Percentiles rank a stretch among this genome's conserved stretches.
Evolutionary conservation across 2,113 vertebrate species (phyloP).

Genomic region (Dicentrarchus labrax): DNA sequence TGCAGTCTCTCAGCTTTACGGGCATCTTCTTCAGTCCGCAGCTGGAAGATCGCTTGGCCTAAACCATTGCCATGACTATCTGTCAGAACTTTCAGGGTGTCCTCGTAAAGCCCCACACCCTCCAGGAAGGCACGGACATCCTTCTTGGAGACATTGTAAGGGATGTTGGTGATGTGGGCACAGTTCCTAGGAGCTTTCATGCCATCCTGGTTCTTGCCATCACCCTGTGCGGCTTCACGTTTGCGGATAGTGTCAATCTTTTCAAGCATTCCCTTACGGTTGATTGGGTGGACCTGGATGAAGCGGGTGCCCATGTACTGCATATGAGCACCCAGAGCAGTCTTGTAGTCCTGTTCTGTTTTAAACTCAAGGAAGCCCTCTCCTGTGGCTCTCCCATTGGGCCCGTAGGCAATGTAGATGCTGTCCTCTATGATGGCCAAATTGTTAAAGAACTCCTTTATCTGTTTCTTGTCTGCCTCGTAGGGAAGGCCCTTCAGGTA

Average conservation of each 20-base stretch:
- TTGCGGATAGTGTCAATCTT: conserved; percentile 96
- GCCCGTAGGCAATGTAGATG: conserved; percentile 96
- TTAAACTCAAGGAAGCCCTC: conserved; percentile 98
- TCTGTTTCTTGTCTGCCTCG: conserved; percentile 96
- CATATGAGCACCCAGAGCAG: conserved; percentile 95
- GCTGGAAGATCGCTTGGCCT: conserved; percentile 96
- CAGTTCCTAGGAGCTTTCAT: conserved; percentile 88
- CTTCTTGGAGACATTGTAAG: conserved; percentile 95
- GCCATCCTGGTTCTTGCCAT: conserved; percentile 90
- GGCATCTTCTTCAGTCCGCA: conserved; percentile 95
- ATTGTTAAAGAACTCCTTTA: conserved; percentile 98
- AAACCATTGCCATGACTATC: conserved; percentile 95
- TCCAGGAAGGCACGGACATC: conserved; percentile 95
- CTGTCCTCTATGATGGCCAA: conserved; percentile 95
- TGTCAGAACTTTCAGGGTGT: conserved; percentile 92
- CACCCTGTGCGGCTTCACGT: conserved; percentile 86
- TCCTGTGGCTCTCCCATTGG: conserved; percentile 96
- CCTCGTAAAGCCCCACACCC: conserved; percentile 93
- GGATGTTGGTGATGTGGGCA: conserved; percentile 96
- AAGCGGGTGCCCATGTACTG: conserved; percentile 99
- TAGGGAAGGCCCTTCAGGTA: conserved; percentile 98
- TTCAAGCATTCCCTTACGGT: conserved; percentile 96
- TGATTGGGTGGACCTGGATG: conserved; percentile 97
- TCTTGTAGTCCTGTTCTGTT: conserved; percentile 94
- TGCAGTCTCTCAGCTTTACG: conserved; percentile 95